Base-by-base conservation (phyloP, 2,888 invertebrate genomes). In the Eristalinus aeneus region DNA sequence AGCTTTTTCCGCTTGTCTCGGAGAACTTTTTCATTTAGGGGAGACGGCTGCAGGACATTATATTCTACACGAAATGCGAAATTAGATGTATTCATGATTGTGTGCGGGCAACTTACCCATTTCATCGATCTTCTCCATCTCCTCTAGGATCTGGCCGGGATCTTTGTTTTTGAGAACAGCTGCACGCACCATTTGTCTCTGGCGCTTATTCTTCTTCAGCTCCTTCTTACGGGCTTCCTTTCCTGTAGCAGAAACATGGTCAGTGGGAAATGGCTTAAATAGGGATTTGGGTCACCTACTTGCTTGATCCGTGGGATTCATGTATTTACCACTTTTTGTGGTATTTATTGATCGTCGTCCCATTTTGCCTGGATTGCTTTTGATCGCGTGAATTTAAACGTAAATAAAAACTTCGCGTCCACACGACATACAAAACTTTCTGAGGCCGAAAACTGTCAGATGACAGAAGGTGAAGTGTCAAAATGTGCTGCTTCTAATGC, bases 281-380 rank as follows among this genome's bases (percentile, higher is more conserved):
- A 8, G 16, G n/a, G 16, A 46, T n/a, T 6, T 46, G 16, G 16
- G 46, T 0, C 71, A 96, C 98, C 96, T 95, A 98, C 99, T 94
- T 82, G 98, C 98, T 96, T 99, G 99, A 93, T 99, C 99, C 5
- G 99, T 99, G 54, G 99, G 99, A 93, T 99, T 99, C 99, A 99
- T 99, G 91, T 98, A 99, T 95, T 99, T 99, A 92, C 99, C 99
- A 97, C 98, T 98, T 94, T 99, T 99, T 73, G 99, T 99, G 96
- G 98, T 98, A 94, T 98, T 98, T 90, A 98, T 98, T 58, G 98
- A 98, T 89, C 99, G 95, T 76, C 98, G 95, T 77, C 99, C 99
- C 99, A 99, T 99, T 89, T 94, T 95, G 22, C 6, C 12, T 10
- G 16, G 32, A 12, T 16, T 27, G 6, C 0, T 46, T 61, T 27